A percentile compares a stretch with the other conserved stretches of the same genome.
Evolutionary conservation across 2,113 vertebrate species (phyloP).

Genomic region (Percopsis transmontana): DNA sequence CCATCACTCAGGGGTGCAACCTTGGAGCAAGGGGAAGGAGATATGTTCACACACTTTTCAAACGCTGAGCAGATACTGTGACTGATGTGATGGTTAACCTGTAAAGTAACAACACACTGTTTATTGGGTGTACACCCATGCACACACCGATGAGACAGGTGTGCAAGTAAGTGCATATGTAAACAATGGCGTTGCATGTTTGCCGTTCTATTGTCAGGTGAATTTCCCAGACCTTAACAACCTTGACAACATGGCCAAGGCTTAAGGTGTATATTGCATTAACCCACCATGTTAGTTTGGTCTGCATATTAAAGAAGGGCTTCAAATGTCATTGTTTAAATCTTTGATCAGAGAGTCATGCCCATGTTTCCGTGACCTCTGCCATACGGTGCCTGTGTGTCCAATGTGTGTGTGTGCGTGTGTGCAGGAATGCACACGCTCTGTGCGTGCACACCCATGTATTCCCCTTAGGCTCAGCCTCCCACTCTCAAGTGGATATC

Average conservation of each 20-base stretch:
- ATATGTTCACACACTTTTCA: conserved; percentile 2
- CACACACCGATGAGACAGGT: too few species aligned
- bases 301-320: conserved; percentile 21
- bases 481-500: conserved; percentile 68
- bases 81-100: neutral
- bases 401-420: conserved; percentile 3
- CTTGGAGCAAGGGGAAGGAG: conserved; percentile 14
- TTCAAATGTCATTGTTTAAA: conserved; percentile 31
- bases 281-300: conserved; percentile 13
- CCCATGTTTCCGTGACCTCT: conserved; percentile 38
- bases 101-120: neutral
- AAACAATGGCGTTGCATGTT: too few species aligned
- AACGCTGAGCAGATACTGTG: neutral
- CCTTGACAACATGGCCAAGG: conserved; percentile 1
- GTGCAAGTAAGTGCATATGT: too few species aligned
- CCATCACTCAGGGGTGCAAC: conserved; percentile 11
- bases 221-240: neutral
- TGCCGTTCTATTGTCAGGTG: too few species aligned
- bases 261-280: conserved; percentile 17
- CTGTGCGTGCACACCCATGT: conserved; percentile 46
- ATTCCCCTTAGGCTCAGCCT: conserved; percentile 58
- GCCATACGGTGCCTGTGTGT: conserved; percentile 43
- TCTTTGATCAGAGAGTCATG: conserved; percentile 45
- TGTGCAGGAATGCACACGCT: conserved; percentile 24
- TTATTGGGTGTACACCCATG: too few species aligned